Base-by-base conservation (phyloP, 2,113 vertebrate species). In the Brachyhypopomus gauderio region DNA sequence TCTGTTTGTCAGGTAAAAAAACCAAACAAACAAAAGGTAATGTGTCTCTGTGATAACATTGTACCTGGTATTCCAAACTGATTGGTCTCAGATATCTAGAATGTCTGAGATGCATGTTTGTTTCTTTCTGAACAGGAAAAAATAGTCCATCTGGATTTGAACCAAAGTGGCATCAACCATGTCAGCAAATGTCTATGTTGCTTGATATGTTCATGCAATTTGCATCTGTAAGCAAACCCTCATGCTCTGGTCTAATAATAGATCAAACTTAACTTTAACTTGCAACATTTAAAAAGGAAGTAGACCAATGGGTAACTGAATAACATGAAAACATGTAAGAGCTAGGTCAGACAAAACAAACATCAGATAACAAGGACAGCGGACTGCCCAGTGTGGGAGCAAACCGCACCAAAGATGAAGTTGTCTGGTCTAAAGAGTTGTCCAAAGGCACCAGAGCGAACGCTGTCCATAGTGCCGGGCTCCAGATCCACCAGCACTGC, bases 391-490 rank as follows among this genome's bases (percentile, higher is more conserved):
- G 0, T 30, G 17, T 30, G 36, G 36, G 20, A 69, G 48, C 16
- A 30, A 9, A 12, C 88, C 92, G 86, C 92, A 98, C 97, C 97
- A 5, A 98, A 98, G 86, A 98, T 96, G 91, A 97, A 98, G 91
- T 96, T 98, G 90, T 98, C 96, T 0, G 96, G 97, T 84, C 96
- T 93, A 85, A 98, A 98, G 63, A 98, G 96, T 73, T 96, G 96
- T 77, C 97, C 96, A 8, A 98, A 96, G 74, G 94, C 94, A 80
- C 97, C 96, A 0, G 96, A 98, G 20, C 96, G 91, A 70, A 98
- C 96, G 67, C 96, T 97, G 87, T 98, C 97, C 97, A 98, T 98
- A 79, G 97, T 98, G 87, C 97, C 97, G 0, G 96, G 96, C 85
- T 98, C 97, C 93, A 98, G 88, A 87, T 98, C 97, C 83, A 98